Evolutionary conservation across 2,888 invertebrate species (phyloP).

Genomic region (Aleiodes leptofemur): DNA sequence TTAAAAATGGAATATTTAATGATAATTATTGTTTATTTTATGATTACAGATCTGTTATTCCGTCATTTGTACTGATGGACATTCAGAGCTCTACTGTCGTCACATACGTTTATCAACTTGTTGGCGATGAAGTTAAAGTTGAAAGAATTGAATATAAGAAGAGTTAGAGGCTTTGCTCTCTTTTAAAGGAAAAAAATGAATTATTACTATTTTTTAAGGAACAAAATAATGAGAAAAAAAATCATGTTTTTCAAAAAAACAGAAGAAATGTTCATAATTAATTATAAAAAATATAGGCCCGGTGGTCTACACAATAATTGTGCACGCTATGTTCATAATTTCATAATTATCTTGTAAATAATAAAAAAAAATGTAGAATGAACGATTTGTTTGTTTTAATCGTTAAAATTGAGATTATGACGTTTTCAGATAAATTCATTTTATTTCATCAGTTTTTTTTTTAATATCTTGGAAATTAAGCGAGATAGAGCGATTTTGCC

Average conservation of each 20-base stretch:
- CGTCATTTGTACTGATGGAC: constrained; percentile 99
- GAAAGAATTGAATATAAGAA: constrained; percentile 98
- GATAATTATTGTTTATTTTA: constrained; percentile 19
- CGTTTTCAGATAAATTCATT: no score
- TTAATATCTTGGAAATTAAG: no score
- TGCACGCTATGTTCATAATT: background rate
- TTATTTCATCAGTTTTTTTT: no score
- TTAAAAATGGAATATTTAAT: constrained; percentile 7
- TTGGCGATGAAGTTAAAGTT: constrained; percentile 99
- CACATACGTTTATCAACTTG: constrained; percentile 97
- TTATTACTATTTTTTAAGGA: constrained; percentile 6
- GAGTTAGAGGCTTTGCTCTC: constrained; percentile 76
- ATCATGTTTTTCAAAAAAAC: background rate
- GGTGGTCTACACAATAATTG: no score
- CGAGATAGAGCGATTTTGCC: no score
- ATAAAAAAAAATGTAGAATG: background rate
- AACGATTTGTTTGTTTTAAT: background rate
- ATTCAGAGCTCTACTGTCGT: constrained; percentile 98
- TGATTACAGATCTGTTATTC: constrained; percentile 84
- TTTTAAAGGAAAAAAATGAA: background rate
- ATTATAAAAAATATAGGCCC: no score
- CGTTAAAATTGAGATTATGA: background rate
- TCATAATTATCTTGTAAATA: constrained; percentile 28
- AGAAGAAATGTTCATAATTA: no score
- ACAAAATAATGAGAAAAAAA: background rate